Conservation (phyloP, 2,888 invertebrate species). For the Physocephala rufipes region DNA sequence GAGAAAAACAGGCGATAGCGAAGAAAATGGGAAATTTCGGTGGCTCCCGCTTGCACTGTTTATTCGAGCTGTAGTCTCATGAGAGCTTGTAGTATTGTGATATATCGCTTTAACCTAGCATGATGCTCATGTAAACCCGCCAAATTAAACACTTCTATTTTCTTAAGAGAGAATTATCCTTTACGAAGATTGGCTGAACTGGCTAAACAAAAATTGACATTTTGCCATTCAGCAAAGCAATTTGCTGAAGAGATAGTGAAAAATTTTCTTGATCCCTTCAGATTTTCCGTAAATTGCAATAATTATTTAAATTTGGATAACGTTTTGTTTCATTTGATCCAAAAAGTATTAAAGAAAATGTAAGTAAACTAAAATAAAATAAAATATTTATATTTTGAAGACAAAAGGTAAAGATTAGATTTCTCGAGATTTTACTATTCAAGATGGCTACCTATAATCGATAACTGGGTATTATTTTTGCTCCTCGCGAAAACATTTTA, state of each 20-base stretch:
- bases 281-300: conserved; percentile 1
- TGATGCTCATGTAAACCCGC: too few species aligned
- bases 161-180: too few species aligned
- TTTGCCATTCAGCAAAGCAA: neutral
- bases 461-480: neutral
- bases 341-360: neutral
- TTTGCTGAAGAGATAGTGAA: neutral
- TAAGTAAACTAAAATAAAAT: neutral
- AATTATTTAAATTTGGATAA: neutral
- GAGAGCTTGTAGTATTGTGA: too few species aligned
- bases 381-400: neutral
- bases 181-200: too few species aligned
- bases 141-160: too few species aligned
- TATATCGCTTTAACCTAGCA: too few species aligned
- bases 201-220: too few species aligned
- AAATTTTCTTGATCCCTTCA: neutral
- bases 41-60: too few species aligned
- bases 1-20: too few species aligned
- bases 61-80: too few species aligned
- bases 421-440: neutral
- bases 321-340: neutral
- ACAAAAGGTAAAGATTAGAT: conserved; percentile 1
- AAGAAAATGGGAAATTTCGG: too few species aligned
- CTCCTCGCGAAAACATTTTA: too few species aligned
- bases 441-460: conserved; percentile 22